Evolutionary conservation across 2,797 vertebrate species (phyloP), one percentile per base, ranked within the genome.

Genomic region (Echeneis naucrates): DNA sequence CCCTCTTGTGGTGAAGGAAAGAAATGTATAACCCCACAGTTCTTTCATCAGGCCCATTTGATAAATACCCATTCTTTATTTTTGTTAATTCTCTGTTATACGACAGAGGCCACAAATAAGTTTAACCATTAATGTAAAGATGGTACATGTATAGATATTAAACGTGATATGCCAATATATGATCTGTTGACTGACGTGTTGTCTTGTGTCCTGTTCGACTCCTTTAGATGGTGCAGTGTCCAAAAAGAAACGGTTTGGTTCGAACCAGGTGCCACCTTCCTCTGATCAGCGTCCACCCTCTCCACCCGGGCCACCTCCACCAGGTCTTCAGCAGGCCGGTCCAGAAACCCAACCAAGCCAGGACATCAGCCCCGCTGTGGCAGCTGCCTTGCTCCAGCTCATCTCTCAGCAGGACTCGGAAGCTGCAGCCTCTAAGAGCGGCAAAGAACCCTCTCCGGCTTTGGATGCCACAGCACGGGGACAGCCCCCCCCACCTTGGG

Each of bases 381-480:
- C 96, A 1, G 95, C 97, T 2, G 95, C 97, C 13, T 89, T 98
- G 87, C 95, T 98, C 24, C 97, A 98, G 92, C 96, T 98, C 81
- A 95, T 99, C 44, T 94, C 96, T 30, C 96, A 97, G 84, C 95
- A 95, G 77, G 96, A 97, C 75, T 73, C 94, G 1, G 96, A 96
- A 45, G 57, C 92, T 2, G 90, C 87, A 50, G 61, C 74, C 32
- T 75, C 84, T 47, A 89, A 90, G 86, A 90, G 68, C 75, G 55
- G 89, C 69, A 60, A 86, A 65, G 68, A 78, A 68, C 78, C 88
- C 13, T 75, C 89, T 52, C 82, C 90, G 1, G 67, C 78, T 35
- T 87, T 71, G 83, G 93, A 86, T 60, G 80, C 78, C 78, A 60
- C 91, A 56, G 23, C 83, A 57, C 75, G 37, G 11, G 87, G 72